These are phyloP conservation scores for Tragelaphus eurycerus DNA, from an alignment of 2,797 vertebrate genomes.

Conservation along the genomic window DNA sequence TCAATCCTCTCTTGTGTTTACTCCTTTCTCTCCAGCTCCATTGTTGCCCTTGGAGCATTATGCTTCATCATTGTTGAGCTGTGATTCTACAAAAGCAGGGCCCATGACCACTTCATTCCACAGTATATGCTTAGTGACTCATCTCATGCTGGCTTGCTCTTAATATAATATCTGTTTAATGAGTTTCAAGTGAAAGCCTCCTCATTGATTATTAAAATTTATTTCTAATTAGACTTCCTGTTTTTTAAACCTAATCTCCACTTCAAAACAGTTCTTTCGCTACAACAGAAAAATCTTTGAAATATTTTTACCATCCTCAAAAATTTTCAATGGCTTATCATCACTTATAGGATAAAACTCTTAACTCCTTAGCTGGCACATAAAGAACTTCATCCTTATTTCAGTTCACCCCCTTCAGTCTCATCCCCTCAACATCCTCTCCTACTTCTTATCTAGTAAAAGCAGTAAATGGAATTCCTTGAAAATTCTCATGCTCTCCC, in stretches of 20 bases:
- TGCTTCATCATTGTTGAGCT: not conserved
- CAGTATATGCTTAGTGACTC: fast-evolving
- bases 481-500: not conserved
- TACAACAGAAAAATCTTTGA: not conserved
- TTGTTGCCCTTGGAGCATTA: not conserved
- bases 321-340: not conserved
- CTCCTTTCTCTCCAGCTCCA: not conserved
- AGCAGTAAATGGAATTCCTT: not conserved
- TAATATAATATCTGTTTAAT: not conserved
- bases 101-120: not conserved
- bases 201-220: not conserved
- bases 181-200: not conserved
- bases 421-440: not conserved
- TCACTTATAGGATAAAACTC: not conserved
- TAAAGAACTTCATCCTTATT: not conserved
- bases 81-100: not conserved
- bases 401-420: not conserved
- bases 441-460: not conserved
- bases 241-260: not conserved
- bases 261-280: not conserved
- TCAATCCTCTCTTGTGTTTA: not conserved
- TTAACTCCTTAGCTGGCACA: not conserved
- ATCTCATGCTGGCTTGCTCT: not conserved
- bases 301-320: not conserved
- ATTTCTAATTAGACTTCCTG: constrained; percentile 2